Percentiles rank a stretch among this genome's conserved stretches.
These are phyloP conservation scores for Percopsis transmontana DNA, from an alignment of 2,113 vertebrate species.

Conservation along the genomic window DNA sequence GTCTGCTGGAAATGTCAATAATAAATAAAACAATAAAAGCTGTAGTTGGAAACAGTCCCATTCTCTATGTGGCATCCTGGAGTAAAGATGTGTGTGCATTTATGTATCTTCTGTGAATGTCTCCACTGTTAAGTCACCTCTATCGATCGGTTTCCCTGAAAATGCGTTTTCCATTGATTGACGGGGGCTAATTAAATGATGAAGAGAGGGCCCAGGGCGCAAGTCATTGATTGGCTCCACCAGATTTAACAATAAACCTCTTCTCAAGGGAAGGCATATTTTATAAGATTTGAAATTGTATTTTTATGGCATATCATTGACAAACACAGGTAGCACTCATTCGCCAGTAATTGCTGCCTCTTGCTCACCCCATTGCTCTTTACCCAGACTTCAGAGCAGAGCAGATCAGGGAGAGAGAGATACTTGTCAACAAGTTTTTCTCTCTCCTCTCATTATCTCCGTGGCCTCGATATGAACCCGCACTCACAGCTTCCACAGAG, in stretches of 20 bases:
- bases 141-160: conserved; percentile 48
- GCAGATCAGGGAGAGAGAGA: conserved; percentile 6
- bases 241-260: conserved; percentile 39
- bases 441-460: conserved; percentile 49
- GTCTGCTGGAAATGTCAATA: too few species aligned
- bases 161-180: conserved; percentile 63
- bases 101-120: not conserved
- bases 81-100: not conserved
- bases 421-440: conserved; percentile 11
- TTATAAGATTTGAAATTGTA: conserved; percentile 47
- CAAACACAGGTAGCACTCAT: conserved; percentile 38
- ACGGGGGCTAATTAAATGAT: conserved; percentile 52
- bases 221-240: conserved; percentile 44
- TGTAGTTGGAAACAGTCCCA: too few species aligned
- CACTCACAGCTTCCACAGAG: conserved; percentile 41
- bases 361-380: conserved; percentile 13
- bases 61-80: not conserved
- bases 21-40: too few species aligned
- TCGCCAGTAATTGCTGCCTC: conserved; percentile 49
- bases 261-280: conserved; percentile 18
- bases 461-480: conserved; percentile 59
- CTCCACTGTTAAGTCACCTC: conserved; percentile 29
- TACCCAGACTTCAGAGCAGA: conserved; percentile 30
- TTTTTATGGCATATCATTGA: conserved; percentile 48
- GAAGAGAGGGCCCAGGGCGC: conserved; percentile 13